phyloP scores from a whole-genome alignment of 2,888 invertebrate genomes.

The Crocallis elinguaria region DNA sequence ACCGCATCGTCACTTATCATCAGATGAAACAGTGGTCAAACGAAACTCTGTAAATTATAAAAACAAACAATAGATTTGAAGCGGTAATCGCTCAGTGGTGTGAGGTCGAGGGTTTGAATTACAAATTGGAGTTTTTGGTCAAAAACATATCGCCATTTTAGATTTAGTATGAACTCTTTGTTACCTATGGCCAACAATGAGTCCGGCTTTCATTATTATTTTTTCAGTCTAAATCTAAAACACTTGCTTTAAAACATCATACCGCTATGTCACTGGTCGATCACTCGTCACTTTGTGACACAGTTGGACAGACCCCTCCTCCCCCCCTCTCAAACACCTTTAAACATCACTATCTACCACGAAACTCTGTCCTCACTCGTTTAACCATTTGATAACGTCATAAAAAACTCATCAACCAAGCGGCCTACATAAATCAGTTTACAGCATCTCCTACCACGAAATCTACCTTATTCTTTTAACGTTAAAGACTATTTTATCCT shows the following conservation, averaged over 20 bases:
- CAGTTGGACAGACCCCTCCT: slow-evolving; percentile 8
- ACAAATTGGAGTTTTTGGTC: too few species aligned
- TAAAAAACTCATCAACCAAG: slow-evolving; percentile 63
- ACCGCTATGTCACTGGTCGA: slow-evolving; percentile 22
- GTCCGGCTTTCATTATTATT: too few species aligned
- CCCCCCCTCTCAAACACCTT: slow-evolving; percentile 28
- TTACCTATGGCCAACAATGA: too few species aligned
- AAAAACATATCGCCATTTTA: too few species aligned
- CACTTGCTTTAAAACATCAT: slow-evolving; percentile 4
- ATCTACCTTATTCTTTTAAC: slow-evolving; percentile 14
- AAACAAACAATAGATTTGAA: too few species aligned
- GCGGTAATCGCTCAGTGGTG: too few species aligned
- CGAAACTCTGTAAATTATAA: too few species aligned
- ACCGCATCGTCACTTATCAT: too few species aligned
- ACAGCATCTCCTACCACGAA: slow-evolving; percentile 9
- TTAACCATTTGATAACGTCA: slow-evolving; percentile 71
- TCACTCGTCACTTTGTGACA: slow-evolving; percentile 7
- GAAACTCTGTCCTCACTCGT: slow-evolving; percentile 52
- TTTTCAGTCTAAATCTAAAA: neutral
- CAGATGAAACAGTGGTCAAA: too few species aligned
- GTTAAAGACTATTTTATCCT: slow-evolving; percentile 9
- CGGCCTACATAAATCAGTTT: slow-evolving; percentile 59
- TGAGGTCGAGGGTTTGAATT: neutral
- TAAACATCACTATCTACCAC: slow-evolving; percentile 36
- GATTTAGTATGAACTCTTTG: too few species aligned